These are phyloP conservation scores for Limnephilus rhombicus DNA, from an alignment of 2,888 invertebrate species.

Conservation along the genomic window DNA sequence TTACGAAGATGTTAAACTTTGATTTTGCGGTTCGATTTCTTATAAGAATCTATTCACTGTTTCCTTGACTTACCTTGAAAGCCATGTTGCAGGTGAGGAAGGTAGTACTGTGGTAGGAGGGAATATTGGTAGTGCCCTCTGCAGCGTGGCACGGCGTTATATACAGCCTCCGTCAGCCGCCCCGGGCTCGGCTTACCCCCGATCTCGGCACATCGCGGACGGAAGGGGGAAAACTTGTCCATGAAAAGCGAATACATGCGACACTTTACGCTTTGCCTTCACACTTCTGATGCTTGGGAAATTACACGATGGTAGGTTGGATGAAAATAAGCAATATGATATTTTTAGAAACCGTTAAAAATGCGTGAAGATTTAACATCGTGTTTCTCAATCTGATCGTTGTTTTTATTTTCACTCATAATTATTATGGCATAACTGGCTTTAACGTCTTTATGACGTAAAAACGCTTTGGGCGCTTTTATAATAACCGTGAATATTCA, in stretches of 20 bases:
- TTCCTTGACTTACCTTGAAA: constrained; percentile 51
- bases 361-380: too few species aligned
- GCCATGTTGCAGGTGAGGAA: constrained; percentile 45
- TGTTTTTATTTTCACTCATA: too few species aligned
- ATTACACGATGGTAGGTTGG: not conserved
- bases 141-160: constrained; percentile 65
- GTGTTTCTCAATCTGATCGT: too few species aligned
- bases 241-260: constrained; percentile 8
- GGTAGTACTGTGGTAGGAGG: constrained; percentile 68
- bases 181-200: constrained; percentile 58
- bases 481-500: too few species aligned
- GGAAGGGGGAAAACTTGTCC: constrained; percentile 29
- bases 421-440: too few species aligned
- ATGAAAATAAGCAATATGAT: not conserved
- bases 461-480: too few species aligned
- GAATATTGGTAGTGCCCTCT: constrained; percentile 72
- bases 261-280: not conserved
- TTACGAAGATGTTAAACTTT: not conserved
- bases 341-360: too few species aligned
- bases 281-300: not conserved
- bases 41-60: not conserved
- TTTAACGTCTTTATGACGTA: too few species aligned
- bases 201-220: constrained; percentile 15
- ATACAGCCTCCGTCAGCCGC: constrained; percentile 21
- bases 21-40: not conserved